Evolutionary conservation across 1,140 invertebrate genomes (phyloP).

Genomic region (Drosophila mauritiana): DNA sequence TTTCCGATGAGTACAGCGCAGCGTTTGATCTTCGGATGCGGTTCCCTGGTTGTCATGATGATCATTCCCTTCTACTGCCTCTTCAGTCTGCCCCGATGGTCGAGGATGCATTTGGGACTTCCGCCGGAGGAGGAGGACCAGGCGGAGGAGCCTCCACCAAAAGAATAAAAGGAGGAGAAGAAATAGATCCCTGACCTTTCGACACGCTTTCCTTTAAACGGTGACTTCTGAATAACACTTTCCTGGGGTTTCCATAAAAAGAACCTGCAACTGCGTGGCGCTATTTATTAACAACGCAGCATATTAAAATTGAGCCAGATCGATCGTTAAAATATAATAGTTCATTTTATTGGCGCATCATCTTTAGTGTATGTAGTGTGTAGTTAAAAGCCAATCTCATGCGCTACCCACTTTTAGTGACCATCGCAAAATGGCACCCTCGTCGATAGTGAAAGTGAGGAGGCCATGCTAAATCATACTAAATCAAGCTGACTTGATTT

Average conservation of each 20-base stretch:
- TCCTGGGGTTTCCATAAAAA: constrained; percentile 33
- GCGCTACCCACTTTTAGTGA: background rate
- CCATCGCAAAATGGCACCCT: constrained; percentile 1
- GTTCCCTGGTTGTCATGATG: constrained; percentile 54
- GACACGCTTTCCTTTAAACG: constrained; percentile 36
- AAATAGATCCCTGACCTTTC: background rate
- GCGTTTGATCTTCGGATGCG: constrained; percentile 41
- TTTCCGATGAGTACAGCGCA: constrained; percentile 42
- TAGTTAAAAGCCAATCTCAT: background rate
- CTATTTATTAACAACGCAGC: background rate
- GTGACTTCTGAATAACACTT: constrained; percentile 57
- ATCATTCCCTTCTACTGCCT: constrained; percentile 56
- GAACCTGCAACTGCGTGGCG: background rate
- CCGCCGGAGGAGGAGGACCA: constrained; percentile 14
- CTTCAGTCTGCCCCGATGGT: constrained; percentile 29
- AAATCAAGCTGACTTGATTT: constrained; percentile 19
- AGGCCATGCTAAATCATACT: background rate
- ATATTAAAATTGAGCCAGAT: constrained; percentile 11
- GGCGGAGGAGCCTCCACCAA: background rate
- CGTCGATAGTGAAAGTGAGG: constrained; percentile 26
- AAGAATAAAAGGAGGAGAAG: constrained; percentile 1
- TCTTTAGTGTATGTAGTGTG: too few species aligned
- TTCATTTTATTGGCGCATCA: background rate
- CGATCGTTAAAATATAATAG: background rate
- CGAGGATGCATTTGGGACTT: constrained; percentile 13